phyloP scores from a whole-genome alignment of 35 echinoderm and acorn worm genomes.

The Heliocidaris tuberculata region DNA sequence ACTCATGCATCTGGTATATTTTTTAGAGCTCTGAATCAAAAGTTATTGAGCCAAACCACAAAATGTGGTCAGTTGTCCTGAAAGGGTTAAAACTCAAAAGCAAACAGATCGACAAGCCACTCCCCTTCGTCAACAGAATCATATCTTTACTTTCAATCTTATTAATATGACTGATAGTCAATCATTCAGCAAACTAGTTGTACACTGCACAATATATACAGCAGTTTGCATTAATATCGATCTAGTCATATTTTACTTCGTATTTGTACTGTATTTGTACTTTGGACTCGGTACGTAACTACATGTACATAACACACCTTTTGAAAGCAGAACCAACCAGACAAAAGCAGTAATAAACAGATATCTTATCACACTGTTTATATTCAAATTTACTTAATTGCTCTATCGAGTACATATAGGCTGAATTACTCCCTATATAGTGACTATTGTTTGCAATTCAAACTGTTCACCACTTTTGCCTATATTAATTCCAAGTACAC shows the following conservation, averaged over 20 bases:
- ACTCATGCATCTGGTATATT: too few relatives aligned
- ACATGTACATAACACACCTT: neutral
- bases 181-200: neutral
- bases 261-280: neutral
- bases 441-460: too few relatives aligned
- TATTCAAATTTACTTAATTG: neutral
- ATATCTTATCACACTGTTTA: neutral
- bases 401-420: neutral
- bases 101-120: neutral
- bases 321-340: conserved; percentile 9
- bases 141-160: neutral
- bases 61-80: too few relatives aligned
- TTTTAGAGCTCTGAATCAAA: too few relatives aligned
- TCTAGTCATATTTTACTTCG: neutral
- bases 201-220: neutral
- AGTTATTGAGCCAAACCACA: too few relatives aligned
- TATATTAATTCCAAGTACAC: neutral
- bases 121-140: neutral
- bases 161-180: neutral
- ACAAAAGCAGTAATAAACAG: neutral
- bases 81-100: neutral
- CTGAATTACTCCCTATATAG: neutral
- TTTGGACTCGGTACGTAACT: neutral
- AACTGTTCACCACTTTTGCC: neutral
- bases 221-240: neutral